Conservation (phyloP, 2,113 vertebrate species). For the Lampris megalopsis region DNA sequence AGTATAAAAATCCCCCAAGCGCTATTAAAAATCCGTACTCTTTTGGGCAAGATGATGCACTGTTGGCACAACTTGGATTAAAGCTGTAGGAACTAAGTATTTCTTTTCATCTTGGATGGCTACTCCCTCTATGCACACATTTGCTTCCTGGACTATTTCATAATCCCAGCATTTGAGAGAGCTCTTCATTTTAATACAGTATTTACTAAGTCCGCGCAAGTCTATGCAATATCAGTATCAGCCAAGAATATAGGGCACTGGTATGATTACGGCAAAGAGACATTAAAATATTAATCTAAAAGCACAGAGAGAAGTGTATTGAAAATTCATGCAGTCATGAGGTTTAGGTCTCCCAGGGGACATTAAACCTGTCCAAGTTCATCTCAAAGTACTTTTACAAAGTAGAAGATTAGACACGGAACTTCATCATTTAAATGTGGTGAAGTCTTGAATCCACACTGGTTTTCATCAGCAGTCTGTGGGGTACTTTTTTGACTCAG, state of each 20-base stretch:
- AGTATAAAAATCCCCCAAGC: not conserved
- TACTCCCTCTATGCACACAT: not conserved
- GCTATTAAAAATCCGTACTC: slow-evolving; percentile 7
- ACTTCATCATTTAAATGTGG: not conserved
- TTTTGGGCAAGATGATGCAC: not conserved
- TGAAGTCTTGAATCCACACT: not conserved
- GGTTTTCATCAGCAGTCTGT: not conserved
- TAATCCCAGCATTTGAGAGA: slow-evolving; percentile 20
- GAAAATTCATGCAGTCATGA: slow-evolving; percentile 44
- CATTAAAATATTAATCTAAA: slow-evolving; percentile 62
- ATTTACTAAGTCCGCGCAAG: slow-evolving; percentile 25
- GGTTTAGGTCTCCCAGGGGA: slow-evolving; percentile 37
- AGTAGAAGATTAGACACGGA: not conserved
- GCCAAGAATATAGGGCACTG: slow-evolving; percentile 10
- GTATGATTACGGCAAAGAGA: slow-evolving; percentile 39
- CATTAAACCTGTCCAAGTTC: slow-evolving; percentile 4
- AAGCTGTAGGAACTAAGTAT: not conserved
- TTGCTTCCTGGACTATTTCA: slow-evolving; percentile 27
- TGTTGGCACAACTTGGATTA: slow-evolving; percentile 5
- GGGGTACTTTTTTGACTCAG: too few species aligned
- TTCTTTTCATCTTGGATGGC: slow-evolving; percentile 31
- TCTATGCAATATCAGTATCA: slow-evolving; percentile 5
- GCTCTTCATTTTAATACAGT: not conserved
- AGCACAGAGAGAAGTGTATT: slow-evolving; percentile 36
- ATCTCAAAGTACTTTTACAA: slow-evolving; percentile 21